These are phyloP conservation scores for Styela clava DNA, from an alignment of 23 tunicate genomes.

Conservation along the genomic window DNA sequence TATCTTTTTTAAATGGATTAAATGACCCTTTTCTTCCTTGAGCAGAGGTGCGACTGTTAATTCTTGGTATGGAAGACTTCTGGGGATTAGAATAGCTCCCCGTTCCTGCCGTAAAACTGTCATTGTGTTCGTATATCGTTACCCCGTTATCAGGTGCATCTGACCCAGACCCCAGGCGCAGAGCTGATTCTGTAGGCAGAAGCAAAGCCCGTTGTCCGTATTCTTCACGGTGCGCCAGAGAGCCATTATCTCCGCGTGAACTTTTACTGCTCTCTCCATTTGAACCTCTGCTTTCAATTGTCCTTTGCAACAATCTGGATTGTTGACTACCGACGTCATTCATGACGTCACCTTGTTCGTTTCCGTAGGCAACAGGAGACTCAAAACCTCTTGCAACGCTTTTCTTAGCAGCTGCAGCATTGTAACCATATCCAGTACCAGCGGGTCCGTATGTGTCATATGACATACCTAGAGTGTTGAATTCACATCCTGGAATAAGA, in stretches of 20 bases:
- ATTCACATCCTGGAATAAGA: conserved; percentile 23
- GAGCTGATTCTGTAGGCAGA: conserved; percentile 8
- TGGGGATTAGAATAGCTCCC: background rate
- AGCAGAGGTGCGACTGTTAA: background rate
- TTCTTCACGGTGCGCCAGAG: background rate
- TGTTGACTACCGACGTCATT: background rate
- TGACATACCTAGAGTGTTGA: conserved; percentile 13
- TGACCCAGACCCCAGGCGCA: background rate
- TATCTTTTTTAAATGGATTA: conserved; percentile 9
- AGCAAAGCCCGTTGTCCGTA: conserved; percentile 11
- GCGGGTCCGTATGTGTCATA: conserved; percentile 21
- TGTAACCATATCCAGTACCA: background rate
- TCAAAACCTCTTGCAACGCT: background rate
- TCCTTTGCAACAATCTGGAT: background rate
- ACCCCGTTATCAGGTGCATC: background rate
- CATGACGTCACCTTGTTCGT: background rate
- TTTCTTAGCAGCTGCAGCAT: background rate
- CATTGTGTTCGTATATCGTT: conserved; percentile 10
- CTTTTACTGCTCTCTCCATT: conserved; percentile 14
- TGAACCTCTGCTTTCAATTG: background rate
- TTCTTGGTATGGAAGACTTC: conserved; percentile 4
- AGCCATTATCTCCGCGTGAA: background rate
- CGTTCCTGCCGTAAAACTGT: background rate
- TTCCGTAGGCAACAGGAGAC: background rate
- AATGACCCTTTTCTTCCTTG: conserved; percentile 4